These are phyloP conservation scores for Thysanoteuthis rhombus DNA, from an alignment of 2,888 invertebrate genomes.

Conservation along the genomic window DNA sequence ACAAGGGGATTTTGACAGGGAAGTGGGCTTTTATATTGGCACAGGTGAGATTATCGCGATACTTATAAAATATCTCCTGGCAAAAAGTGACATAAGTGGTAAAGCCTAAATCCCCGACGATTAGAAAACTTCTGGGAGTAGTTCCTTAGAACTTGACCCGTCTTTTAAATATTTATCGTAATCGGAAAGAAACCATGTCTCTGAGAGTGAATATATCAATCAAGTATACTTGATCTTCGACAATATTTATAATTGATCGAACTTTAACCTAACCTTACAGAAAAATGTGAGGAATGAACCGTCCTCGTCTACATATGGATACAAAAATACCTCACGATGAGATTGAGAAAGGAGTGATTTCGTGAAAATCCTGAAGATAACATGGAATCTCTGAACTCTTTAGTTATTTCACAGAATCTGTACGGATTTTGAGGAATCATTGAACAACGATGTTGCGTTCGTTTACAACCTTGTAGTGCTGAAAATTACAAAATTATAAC, in stretches of 20 bases:
- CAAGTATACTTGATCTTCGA: neutral
- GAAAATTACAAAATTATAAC: no score
- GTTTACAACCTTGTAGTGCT: no score
- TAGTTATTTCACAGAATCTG: no score
- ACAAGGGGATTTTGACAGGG: neutral
- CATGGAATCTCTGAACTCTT: no score
- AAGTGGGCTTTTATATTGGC: neutral
- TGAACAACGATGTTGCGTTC: no score
- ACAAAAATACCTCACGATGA: neutral
- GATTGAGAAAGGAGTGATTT: no score
- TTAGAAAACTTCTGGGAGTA: no score
- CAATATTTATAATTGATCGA: neutral
- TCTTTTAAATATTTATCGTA: neutral
- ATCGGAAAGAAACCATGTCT: neutral
- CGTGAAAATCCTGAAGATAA: no score
- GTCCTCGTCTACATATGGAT: neutral
- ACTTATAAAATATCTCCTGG: neutral
- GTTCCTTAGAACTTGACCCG: neutral
- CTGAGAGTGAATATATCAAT: neutral
- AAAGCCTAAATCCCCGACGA: neutral
- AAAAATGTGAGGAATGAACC: neutral
- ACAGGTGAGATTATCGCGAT: neutral
- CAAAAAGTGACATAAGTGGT: neutral
- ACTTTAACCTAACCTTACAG: neutral
- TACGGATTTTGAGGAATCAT: no score